These are phyloP conservation scores for Brevipalpus yothersi DNA, from an alignment of 1,140 invertebrate species.

Conservation along the genomic window DNA sequence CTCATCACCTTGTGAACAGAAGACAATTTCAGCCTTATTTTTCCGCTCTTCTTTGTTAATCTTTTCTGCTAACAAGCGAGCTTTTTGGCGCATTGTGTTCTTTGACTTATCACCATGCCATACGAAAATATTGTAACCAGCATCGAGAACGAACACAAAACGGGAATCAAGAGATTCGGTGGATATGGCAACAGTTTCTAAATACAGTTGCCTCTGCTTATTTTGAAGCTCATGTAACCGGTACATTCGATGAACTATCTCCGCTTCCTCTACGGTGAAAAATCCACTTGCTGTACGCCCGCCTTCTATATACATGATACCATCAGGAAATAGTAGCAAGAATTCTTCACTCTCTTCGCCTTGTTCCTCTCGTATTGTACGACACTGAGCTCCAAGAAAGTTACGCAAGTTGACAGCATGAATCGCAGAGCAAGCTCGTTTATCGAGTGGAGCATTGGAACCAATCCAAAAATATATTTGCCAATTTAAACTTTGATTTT, in stretches of 20 bases:
- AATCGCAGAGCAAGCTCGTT: constrained; percentile 92
- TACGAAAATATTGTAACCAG: constrained; percentile 58
- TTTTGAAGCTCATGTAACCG: constrained; percentile 42
- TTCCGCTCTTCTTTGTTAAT: constrained; percentile 98
- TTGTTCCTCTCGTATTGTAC: constrained; percentile 96
- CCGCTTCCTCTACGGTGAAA: constrained; percentile 82
- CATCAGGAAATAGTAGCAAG: constrained; percentile 64
- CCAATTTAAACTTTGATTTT: constrained; percentile 62
- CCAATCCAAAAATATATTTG: constrained; percentile 99
- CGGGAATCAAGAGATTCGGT: constrained; percentile 53
- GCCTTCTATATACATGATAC: constrained; percentile 88
- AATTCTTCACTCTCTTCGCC: constrained; percentile 89
- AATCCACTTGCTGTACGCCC: constrained; percentile 88
- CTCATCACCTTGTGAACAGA: constrained; percentile 56
- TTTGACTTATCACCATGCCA: constrained; percentile 79
- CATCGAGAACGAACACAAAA: constrained; percentile 78
- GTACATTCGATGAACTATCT: constrained; percentile 57
- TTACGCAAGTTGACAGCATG: constrained; percentile 96
- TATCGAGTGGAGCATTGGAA: constrained; percentile 79
- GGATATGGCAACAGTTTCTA: constrained; percentile 52
- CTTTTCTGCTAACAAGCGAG: constrained; percentile 81
- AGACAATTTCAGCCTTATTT: constrained; percentile 68
- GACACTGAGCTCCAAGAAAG: constrained; percentile 70
- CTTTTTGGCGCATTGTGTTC: constrained; percentile 81
- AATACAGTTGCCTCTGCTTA: constrained; percentile 58